These are phyloP conservation scores for Hedya salicella DNA, from an alignment of 2,888 invertebrate species.

Conservation along the genomic window DNA sequence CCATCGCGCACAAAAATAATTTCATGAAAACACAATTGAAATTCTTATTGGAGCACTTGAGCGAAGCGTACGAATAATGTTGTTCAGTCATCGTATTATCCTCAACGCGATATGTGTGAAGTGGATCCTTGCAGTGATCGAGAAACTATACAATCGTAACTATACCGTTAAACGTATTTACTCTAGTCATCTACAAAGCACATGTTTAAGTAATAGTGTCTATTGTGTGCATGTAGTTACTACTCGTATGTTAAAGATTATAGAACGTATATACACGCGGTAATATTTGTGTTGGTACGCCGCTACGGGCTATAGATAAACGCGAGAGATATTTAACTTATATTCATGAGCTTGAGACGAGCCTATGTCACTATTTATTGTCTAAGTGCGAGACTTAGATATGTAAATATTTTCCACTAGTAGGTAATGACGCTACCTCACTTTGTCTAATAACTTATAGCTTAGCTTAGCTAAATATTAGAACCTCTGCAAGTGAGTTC, in stretches of 20 bases:
- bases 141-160: conserved; percentile 74
- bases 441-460: conserved; percentile 79
- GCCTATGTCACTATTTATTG: conserved; percentile 60
- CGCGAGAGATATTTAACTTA: conserved; percentile 36
- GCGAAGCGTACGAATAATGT: conserved; percentile 87
- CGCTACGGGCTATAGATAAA: conserved; percentile 60
- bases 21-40: conserved; percentile 83
- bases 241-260: conserved; percentile 75
- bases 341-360: conserved; percentile 50
- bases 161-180: conserved; percentile 77
- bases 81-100: conserved; percentile 76
- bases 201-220: conserved; percentile 71
- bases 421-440: conserved; percentile 84
- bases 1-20: conserved; percentile 79
- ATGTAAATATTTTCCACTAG: conserved; percentile 83
- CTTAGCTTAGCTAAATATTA: conserved; percentile 71
- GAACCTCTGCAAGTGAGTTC: conserved; percentile 37
- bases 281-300: conserved; percentile 64
- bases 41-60: conserved; percentile 87
- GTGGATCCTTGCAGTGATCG: conserved; percentile 86
- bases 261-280: conserved; percentile 66
- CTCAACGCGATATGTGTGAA: conserved; percentile 78
- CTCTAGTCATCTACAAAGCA: conserved; percentile 84
- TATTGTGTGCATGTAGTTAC: conserved; percentile 77
- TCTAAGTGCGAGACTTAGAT: conserved; percentile 72